Evolutionary conservation across 2,797 vertebrate genomes (phyloP).

Genomic region (Sebastes kiyomatsui): DNA sequence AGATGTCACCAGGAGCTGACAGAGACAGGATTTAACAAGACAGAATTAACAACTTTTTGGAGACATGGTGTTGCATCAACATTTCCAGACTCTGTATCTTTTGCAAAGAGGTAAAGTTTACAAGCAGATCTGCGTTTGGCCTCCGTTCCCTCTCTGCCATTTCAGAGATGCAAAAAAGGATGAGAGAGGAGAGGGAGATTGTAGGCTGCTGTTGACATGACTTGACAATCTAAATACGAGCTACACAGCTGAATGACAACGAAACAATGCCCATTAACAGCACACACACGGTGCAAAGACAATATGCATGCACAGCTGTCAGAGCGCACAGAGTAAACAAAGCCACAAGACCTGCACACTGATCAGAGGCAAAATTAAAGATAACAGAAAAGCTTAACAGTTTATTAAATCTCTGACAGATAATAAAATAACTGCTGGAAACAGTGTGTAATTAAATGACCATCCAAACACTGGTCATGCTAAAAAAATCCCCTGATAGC

Average conservation of each 20-base stretch:
- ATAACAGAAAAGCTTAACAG: slow-evolving; percentile 41
- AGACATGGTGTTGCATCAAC: neutral
- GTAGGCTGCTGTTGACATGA: slow-evolving; percentile 24
- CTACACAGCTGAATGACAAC: slow-evolving; percentile 30
- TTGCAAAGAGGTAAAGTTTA: neutral
- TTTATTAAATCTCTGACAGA: slow-evolving; percentile 63
- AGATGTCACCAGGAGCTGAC: neutral
- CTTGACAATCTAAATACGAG: slow-evolving; percentile 39
- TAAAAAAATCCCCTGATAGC: neutral
- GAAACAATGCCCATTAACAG: slow-evolving; percentile 29
- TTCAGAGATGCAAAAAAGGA: neutral
- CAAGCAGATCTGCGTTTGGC: neutral
- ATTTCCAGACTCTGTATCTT: slow-evolving; percentile 15
- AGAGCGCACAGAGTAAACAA: slow-evolving; percentile 1
- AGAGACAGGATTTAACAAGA: slow-evolving; percentile 17
- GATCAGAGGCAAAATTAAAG: slow-evolving; percentile 50
- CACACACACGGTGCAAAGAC: slow-evolving; percentile 5
- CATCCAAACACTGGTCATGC: neutral
- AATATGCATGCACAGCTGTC: slow-evolving; percentile 29
- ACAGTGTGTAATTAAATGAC: slow-evolving; percentile 46
- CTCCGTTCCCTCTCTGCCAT: neutral
- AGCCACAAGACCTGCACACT: slow-evolving; percentile 28
- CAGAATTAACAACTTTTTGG: slow-evolving; percentile 24
- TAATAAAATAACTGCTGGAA: slow-evolving; percentile 35
- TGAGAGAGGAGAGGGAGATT: neutral